Evolutionary conservation across 2,797 vertebrate species (phyloP).

Genomic region (Dermochelys coriacea): DNA sequence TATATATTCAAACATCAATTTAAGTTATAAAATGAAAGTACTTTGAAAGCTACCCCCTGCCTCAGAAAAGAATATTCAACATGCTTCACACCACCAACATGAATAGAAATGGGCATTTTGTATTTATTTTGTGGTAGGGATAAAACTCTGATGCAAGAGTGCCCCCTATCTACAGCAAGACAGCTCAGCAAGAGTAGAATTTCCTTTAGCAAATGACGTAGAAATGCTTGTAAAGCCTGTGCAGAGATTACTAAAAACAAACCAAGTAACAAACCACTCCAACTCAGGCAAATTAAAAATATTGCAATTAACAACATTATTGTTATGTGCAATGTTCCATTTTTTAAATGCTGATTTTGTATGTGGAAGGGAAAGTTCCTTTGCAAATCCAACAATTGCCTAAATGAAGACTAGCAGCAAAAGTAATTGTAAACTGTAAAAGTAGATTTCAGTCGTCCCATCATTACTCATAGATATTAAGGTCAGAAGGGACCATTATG

Average conservation of each 20-base stretch:
- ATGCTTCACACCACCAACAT: accelerated
- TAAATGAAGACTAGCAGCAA: neutral
- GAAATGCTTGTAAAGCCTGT: neutral
- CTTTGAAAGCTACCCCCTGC: neutral
- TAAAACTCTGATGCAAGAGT: constrained; percentile 10
- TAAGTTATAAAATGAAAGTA: neutral
- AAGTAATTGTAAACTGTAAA: neutral
- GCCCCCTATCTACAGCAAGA: constrained; percentile 37
- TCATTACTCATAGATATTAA: neutral
- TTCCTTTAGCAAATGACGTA: neutral
- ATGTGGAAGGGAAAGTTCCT: neutral
- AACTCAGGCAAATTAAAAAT: neutral
- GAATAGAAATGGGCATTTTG: neutral
- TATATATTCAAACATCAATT: neutral
- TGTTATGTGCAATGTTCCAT: neutral
- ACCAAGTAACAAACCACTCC: neutral
- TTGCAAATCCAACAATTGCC: neutral
- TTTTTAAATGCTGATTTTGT: neutral
- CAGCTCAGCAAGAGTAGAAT: neutral
- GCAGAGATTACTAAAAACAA: neutral
- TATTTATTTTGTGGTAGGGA: accelerated
- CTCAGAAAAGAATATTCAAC: neutral
- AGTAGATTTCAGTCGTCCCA: neutral
- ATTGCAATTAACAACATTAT: neutral
- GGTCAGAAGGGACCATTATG: no score